A percentile compares a stretch with the other conserved stretches of the same genome.
These are phyloP conservation scores for Tricholaema leucomelas DNA, from an alignment of 2,113 vertebrate genomes.

Conservation along the genomic window DNA sequence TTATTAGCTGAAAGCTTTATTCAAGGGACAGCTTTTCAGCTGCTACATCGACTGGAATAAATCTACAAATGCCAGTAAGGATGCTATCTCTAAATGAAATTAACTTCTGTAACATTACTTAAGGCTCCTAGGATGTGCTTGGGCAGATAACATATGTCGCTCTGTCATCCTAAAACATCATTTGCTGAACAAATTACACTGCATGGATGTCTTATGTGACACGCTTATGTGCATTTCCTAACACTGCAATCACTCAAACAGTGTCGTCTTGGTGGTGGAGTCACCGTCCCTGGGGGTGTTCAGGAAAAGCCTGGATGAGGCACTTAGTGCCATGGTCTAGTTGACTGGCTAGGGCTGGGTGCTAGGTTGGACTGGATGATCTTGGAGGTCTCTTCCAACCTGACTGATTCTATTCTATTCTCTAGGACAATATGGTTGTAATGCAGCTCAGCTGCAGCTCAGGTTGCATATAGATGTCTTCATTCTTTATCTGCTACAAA, in stretches of 20 bases:
- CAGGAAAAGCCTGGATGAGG: too few relatives aligned
- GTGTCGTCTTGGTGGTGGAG: too few relatives aligned
- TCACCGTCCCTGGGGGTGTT: too few relatives aligned
- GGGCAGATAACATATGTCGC: neutral
- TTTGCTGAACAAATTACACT: neutral
- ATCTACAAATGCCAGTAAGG: neutral
- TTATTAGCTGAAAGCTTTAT: neutral
- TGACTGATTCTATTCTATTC: too few relatives aligned
- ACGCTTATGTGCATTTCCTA: neutral
- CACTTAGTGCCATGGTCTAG: too few relatives aligned
- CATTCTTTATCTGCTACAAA: neutral
- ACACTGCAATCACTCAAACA: rapidly evolving
- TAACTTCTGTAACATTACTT: neutral
- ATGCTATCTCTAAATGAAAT: neutral
- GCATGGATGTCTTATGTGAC: rapidly evolving
- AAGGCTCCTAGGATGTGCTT: neutral
- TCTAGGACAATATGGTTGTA: too few relatives aligned
- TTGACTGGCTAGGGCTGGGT: too few relatives aligned
- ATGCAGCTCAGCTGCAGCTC: rapidly evolving
- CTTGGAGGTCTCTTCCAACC: too few relatives aligned
- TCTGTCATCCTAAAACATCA: neutral
- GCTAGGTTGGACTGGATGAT: too few relatives aligned
- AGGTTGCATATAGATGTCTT: neutral
- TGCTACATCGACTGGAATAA: neutral
- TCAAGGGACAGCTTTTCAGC: neutral